Conservation (phyloP, 2,113 vertebrate species). For the Anseranas semipalmata region DNA sequence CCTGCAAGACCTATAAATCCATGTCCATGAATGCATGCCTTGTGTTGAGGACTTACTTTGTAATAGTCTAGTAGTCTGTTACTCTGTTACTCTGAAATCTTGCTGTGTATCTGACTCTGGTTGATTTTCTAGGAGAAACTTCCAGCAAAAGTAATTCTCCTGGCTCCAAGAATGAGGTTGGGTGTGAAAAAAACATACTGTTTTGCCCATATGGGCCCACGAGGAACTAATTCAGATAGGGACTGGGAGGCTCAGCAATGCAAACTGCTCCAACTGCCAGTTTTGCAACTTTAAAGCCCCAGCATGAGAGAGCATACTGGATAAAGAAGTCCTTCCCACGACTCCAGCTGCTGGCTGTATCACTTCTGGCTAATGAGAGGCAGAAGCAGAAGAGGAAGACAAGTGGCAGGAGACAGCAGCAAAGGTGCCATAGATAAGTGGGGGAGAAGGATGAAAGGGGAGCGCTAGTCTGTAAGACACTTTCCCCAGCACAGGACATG, state of each 20-base stretch:
- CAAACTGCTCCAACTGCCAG: background rate
- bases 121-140: constrained; percentile 12
- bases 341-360: background rate
- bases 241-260: background rate
- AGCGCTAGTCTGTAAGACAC: background rate
- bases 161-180: background rate
- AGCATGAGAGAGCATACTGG: background rate
- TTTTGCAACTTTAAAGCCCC: background rate
- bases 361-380: constrained; percentile 33
- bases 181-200: background rate
- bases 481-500: background rate
- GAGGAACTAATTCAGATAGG: background rate
- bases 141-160: background rate
- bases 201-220: background rate
- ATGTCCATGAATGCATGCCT: background rate
- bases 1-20: background rate
- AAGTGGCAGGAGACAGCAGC: background rate
- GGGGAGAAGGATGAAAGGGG: background rate
- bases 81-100: background rate
- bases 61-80: background rate
- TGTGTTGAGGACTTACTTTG: background rate
- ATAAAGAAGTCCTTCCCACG: background rate
- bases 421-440: constrained; percentile 6
- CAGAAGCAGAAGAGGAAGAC: constrained; percentile 22
- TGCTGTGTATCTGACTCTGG: background rate